These are phyloP conservation scores for Sorex fumeus DNA, from an alignment of 2,113 vertebrate species.

Conservation along the genomic window DNA sequence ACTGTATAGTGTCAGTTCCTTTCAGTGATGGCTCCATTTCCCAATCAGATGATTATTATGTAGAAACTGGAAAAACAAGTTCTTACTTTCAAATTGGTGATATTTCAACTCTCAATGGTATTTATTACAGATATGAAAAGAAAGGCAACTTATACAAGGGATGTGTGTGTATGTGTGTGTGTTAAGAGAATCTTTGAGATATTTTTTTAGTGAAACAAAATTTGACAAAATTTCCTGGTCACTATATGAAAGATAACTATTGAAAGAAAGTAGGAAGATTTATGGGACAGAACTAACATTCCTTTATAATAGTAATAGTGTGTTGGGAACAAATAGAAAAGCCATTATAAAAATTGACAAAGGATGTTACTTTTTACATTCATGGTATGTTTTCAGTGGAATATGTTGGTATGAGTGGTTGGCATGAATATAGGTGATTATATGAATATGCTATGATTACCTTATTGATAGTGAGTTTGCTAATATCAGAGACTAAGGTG, in stretches of 20 bases:
- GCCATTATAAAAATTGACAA: constrained; percentile 46
- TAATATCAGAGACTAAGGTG: not conserved
- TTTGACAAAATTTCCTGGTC: constrained; percentile 60
- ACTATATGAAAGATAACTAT: constrained; percentile 17
- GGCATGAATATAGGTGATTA: constrained; percentile 59
- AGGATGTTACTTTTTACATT: constrained; percentile 59
- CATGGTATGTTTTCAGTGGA: constrained; percentile 33
- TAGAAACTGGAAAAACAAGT: not conserved
- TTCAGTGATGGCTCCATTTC: not conserved
- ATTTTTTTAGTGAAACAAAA: not conserved
- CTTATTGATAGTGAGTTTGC: constrained; percentile 18
- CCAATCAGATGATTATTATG: not conserved
- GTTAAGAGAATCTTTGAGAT: not conserved
- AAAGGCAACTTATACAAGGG: too few species aligned
- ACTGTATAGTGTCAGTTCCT: not conserved
- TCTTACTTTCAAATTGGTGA: not conserved
- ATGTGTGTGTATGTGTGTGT: not conserved
- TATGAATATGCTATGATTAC: constrained; percentile 43
- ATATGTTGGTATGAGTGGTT: not conserved
- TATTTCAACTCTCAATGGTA: constrained; percentile 24
- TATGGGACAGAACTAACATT: constrained; percentile 19
- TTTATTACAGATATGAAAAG: too few species aligned
- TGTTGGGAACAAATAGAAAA: constrained; percentile 65
- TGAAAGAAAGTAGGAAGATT: constrained; percentile 53
- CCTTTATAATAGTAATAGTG: constrained; percentile 47